These are phyloP conservation scores for Pachydiplax longipennis DNA, from an alignment of 2,888 invertebrate genomes.

Conservation along the genomic window DNA sequence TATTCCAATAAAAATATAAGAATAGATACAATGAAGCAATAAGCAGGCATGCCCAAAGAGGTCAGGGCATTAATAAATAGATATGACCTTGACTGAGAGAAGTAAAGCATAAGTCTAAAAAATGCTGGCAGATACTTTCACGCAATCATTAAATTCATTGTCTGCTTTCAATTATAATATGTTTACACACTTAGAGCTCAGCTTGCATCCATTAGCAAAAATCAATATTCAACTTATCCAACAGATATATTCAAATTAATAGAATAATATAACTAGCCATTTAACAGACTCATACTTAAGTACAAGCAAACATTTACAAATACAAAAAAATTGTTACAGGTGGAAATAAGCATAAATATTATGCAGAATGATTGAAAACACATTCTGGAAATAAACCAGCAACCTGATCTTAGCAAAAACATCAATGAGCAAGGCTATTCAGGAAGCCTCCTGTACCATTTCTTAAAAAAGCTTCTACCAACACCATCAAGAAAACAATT, in stretches of 20 bases:
- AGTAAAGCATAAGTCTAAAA: background rate
- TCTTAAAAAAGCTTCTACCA: slow-evolving; percentile 21
- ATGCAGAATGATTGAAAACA: background rate
- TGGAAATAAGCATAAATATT: background rate
- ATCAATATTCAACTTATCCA: background rate
- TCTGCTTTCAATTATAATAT: background rate
- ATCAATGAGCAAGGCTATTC: slow-evolving; percentile 14
- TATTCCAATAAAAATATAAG: background rate
- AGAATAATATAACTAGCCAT: background rate
- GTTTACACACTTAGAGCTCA: background rate
- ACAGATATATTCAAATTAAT: background rate
- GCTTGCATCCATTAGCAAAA: background rate
- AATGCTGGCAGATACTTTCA: background rate
- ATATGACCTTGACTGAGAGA: background rate
- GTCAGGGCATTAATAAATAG: background rate
- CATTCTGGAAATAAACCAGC: background rate
- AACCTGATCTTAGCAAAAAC: slow-evolving; percentile 10
- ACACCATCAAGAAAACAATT: slow-evolving; percentile 11
- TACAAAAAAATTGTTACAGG: background rate
- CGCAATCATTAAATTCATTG: background rate
- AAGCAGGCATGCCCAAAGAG: background rate
- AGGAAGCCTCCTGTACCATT: background rate
- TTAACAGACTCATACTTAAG: background rate
- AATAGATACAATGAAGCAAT: background rate
- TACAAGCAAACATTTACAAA: background rate